phyloP scores from a whole-genome alignment of 2,888 invertebrate species.

The Heliconius hortense region DNA sequence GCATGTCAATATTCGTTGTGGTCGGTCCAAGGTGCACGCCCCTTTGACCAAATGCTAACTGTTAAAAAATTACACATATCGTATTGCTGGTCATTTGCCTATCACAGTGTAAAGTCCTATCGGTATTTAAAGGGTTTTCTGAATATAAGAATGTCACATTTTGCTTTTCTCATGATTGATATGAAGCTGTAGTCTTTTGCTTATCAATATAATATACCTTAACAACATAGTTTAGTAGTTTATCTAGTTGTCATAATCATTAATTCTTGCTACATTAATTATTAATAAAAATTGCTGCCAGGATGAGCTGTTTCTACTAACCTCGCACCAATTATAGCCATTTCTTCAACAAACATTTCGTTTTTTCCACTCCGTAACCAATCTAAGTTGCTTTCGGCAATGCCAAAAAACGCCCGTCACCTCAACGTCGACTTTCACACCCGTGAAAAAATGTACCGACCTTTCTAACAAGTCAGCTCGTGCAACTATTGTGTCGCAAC shows the following conservation, averaged over 20 bases:
- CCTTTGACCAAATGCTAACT: conserved; percentile 48
- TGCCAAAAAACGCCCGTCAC: conserved; percentile 64
- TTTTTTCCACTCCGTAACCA: conserved; percentile 47
- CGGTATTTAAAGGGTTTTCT: neutral
- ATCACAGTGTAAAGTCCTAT: neutral
- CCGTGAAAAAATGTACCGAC: conserved; percentile 68
- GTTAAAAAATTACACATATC: conserved; percentile 48
- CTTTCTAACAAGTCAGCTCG: conserved; percentile 59
- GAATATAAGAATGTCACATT: neutral
- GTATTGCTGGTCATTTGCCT: conserved; percentile 18
- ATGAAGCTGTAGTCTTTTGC: neutral
- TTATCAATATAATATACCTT: neutral
- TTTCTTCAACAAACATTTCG: conserved; percentile 37
- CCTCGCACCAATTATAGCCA: neutral
- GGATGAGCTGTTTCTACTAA: neutral
- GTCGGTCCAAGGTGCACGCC: conserved; percentile 45
- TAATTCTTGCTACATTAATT: neutral
- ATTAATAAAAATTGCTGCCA: neutral
- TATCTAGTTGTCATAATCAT: neutral
- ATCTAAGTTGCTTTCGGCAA: conserved; percentile 61
- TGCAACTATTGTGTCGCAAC: conserved; percentile 57
- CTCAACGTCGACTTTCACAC: conserved; percentile 62
- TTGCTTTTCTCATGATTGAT: neutral
- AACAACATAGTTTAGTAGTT: neutral
- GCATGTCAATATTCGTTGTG: conserved; percentile 59